Conservation (phyloP, 2,888 invertebrate species). For the Adineta ricciae region DNA sequence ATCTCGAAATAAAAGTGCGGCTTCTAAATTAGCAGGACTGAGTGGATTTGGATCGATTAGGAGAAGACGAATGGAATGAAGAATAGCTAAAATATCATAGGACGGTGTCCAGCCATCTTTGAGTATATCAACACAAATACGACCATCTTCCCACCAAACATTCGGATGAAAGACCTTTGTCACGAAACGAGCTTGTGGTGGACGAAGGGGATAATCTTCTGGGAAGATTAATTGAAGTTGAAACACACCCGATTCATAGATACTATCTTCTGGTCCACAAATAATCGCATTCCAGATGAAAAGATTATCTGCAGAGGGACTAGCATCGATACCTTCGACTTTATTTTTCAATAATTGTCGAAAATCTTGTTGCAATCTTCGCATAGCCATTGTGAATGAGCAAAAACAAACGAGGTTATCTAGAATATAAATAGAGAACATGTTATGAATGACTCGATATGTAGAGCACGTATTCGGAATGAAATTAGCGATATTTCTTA, state of each 20-base stretch:
- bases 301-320: background rate
- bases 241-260: background rate
- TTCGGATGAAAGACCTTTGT: slow-evolving; percentile 10
- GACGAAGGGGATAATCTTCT: background rate
- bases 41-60: slow-evolving; percentile 15
- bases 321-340: background rate
- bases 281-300: slow-evolving; percentile 20
- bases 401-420: background rate
- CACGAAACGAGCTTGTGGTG: slow-evolving; percentile 1
- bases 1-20: background rate
- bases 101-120: slow-evolving; percentile 16
- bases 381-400: background rate
- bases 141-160: slow-evolving; percentile 18
- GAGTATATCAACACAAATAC: slow-evolving; percentile 1
- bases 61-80: slow-evolving; percentile 14
- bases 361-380: slow-evolving; percentile 19
- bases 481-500: too few relatives aligned
- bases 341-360: background rate
- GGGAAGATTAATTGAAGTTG: background rate
- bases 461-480: too few relatives aligned
- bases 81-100: background rate
- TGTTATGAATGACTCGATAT: too few relatives aligned
- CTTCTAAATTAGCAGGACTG: slow-evolving; percentile 8
- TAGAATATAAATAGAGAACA: background rate
- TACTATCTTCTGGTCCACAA: background rate